A percentile compares a stretch with the other conserved stretches of the same genome.
Conservation (phyloP, 2,888 invertebrate species). For the Macropis europaea region DNA sequence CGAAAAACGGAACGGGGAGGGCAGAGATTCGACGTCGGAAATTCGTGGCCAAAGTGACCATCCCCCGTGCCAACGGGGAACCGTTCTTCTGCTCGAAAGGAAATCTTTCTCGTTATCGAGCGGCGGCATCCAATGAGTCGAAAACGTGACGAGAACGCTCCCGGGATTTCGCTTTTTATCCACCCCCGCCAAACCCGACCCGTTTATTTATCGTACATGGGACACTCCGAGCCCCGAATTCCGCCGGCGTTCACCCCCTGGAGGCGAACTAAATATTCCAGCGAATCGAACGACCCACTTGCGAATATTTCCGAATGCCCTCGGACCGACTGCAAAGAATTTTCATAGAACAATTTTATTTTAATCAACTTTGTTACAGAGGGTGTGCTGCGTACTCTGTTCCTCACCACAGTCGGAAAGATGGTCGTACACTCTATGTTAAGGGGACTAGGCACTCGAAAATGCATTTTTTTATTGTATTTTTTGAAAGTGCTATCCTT, state of each 20-base stretch:
- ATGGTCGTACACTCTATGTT: too few species aligned
- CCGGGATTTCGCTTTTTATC: conserved; percentile 10
- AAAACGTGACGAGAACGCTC: conserved; percentile 56
- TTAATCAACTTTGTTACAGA: too few species aligned
- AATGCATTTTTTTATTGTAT: too few species aligned
- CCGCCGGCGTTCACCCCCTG: not conserved
- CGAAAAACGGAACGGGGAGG: conserved; percentile 46
- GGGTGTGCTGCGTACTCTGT: too few species aligned
- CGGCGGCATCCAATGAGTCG: conserved; percentile 53
- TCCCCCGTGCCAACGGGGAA: conserved; percentile 35
- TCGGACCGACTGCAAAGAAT: too few species aligned
- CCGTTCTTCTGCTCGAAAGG: conserved; percentile 49
- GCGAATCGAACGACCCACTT: too few species aligned
- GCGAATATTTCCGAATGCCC: too few species aligned
- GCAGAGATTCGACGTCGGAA: conserved; percentile 47
- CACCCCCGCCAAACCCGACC: not conserved
- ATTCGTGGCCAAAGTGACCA: conserved; percentile 53
- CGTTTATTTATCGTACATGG: not conserved
- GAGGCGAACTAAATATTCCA: too few species aligned
- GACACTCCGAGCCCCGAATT: not conserved
- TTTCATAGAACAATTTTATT: too few species aligned
- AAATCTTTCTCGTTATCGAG: conserved; percentile 60
- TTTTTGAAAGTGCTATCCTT: too few species aligned
- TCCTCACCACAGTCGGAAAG: too few species aligned
- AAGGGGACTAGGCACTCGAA: too few species aligned